Percentiles rank a stretch among this genome's conserved stretches.
phyloP scores from a whole-genome alignment of 2,888 invertebrate species.

The Dermolepida albohirtum region DNA sequence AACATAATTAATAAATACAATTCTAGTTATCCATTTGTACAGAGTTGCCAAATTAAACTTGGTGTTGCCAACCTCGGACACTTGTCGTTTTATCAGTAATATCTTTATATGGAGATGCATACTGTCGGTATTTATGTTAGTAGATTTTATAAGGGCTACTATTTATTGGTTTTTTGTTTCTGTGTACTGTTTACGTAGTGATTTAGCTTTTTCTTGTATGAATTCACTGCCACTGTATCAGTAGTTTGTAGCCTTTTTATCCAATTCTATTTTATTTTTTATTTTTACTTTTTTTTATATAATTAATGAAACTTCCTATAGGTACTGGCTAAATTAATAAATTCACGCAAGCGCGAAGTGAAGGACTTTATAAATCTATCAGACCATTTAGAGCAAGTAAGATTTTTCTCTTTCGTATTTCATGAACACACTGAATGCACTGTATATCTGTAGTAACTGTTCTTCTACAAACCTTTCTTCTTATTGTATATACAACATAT shows the following conservation, averaged over 20 bases:
- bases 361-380: conserved; percentile 80
- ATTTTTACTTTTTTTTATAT: conserved; percentile 56
- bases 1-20: too few relatives aligned
- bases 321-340: conserved; percentile 82
- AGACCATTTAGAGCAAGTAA: conserved; percentile 88
- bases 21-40: too few relatives aligned
- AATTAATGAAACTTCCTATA: conserved; percentile 60
- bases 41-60: too few relatives aligned
- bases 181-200: conserved; percentile 1
- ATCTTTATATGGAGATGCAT: too few relatives aligned
- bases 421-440: conserved; percentile 6
- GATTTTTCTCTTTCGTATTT: conserved; percentile 57
- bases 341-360: conserved; percentile 78
- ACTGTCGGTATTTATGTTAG: too few relatives aligned
- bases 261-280: conserved; percentile 25
- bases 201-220: conserved; percentile 26
- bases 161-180: background rate
- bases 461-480: conserved; percentile 28
- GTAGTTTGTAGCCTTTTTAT: conserved; percentile 6
- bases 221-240: conserved; percentile 23
- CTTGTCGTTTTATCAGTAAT: too few relatives aligned
- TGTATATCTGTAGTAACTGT: conserved; percentile 4
- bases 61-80: too few relatives aligned
- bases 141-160: too few relatives aligned
- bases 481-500: conserved; percentile 17